Conservation (phyloP, 2,797 vertebrate species). For the Oreochromis grahami region DNA sequence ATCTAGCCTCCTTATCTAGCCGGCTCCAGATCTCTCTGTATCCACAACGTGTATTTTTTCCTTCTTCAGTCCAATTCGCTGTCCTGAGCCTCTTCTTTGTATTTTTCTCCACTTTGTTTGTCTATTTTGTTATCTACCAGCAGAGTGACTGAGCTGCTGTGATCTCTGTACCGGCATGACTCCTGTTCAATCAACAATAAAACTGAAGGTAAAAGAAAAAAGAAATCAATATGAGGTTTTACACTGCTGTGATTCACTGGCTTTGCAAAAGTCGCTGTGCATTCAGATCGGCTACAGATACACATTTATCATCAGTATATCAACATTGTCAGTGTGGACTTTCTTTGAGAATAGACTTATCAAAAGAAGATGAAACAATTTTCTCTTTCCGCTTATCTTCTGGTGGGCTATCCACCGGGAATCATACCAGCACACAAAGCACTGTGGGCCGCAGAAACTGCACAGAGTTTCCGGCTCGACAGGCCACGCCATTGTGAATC, state of each 20-base stretch:
- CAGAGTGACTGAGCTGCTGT: slow-evolving; percentile 24
- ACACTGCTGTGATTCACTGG: slow-evolving; percentile 38
- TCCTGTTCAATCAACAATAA: slow-evolving; percentile 57
- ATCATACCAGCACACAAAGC: slow-evolving; percentile 3
- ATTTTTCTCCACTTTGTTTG: slow-evolving; percentile 20
- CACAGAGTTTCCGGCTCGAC: not conserved
- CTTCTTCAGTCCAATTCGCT: not conserved
- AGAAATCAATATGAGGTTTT: slow-evolving; percentile 58
- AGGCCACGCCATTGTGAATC: not conserved
- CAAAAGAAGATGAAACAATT: slow-evolving; percentile 50
- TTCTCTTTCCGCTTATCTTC: slow-evolving; percentile 15
- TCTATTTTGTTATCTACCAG: slow-evolving; percentile 38
- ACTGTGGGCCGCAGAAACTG: not conserved
- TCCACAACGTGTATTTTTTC: not conserved
- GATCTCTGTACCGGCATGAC: slow-evolving; percentile 40
- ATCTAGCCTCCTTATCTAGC: not conserved
- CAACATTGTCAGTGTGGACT: slow-evolving; percentile 32
- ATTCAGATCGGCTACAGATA: slow-evolving; percentile 33
- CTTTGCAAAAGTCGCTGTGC: slow-evolving; percentile 35
- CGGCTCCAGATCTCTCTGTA: not conserved
- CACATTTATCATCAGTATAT: slow-evolving; percentile 50
- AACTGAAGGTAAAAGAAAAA: slow-evolving; percentile 46
- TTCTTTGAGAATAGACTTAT: slow-evolving; percentile 46
- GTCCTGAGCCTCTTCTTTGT: slow-evolving; percentile 12
- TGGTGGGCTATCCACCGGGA: not conserved